Conservation (phyloP, 1,140 invertebrate genomes). For the Helicoverpa armigera region DNA sequence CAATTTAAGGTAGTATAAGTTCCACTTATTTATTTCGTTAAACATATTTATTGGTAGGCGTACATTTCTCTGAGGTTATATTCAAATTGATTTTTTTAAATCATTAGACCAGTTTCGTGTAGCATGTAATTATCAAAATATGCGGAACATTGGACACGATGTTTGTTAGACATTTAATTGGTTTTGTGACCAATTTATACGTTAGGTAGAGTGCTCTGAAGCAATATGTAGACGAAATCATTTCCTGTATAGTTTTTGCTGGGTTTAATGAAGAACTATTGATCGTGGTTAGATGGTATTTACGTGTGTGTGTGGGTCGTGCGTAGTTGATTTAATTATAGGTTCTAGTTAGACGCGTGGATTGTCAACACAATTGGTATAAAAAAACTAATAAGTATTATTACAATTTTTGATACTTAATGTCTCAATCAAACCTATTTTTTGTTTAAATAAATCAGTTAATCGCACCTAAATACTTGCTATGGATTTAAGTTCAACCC, state of each 20-base stretch:
- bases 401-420: neutral
- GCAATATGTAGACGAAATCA: conserved; percentile 60
- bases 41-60: conserved; percentile 19
- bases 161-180: conserved; percentile 41
- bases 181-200: conserved; percentile 54
- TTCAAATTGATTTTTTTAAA: conserved; percentile 40
- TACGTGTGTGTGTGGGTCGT: neutral
- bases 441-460: too few relatives aligned
- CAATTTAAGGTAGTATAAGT: conserved; percentile 6
- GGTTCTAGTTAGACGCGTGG: too few relatives aligned
- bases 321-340: conserved; percentile 10
- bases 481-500: neutral
- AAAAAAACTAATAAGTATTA: neutral
- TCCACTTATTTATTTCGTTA: conserved; percentile 18
- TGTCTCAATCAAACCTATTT: neutral
- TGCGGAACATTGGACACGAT: conserved; percentile 51
- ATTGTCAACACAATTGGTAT: neutral
- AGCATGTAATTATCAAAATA: conserved; percentile 48
- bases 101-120: conserved; percentile 17
- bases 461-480: too few relatives aligned
- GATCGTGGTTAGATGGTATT: conserved; percentile 52
- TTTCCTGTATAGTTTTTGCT: conserved; percentile 64
- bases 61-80: conserved; percentile 46
- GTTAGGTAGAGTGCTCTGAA: conserved; percentile 47
- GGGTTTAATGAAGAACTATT: conserved; percentile 52